phyloP scores from a whole-genome alignment of 2,797 vertebrate species.

The Pangasius krempfi region DNA sequence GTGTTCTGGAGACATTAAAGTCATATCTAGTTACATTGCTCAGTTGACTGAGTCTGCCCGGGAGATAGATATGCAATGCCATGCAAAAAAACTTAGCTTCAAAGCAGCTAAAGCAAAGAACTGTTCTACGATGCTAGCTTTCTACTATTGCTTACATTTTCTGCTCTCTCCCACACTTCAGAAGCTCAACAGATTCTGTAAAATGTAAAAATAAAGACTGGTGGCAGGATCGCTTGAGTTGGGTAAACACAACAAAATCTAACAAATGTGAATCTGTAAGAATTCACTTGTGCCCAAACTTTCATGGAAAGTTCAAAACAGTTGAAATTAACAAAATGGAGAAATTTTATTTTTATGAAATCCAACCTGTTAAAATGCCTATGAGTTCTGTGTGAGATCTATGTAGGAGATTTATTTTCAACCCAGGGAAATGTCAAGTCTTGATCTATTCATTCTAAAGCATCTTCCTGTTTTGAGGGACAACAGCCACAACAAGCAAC shows the following conservation, averaged over 20 bases:
- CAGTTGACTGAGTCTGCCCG: neutral
- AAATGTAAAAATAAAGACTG: constrained; percentile 39
- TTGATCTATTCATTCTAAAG: neutral
- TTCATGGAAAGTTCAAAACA: neutral
- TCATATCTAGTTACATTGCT: neutral
- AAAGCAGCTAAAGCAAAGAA: neutral
- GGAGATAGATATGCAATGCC: neutral
- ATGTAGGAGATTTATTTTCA: neutral
- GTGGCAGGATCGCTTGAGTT: neutral
- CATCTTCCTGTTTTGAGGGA: neutral
- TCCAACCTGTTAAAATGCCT: neutral
- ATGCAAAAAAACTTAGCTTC: neutral
- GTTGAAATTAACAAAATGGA: neutral
- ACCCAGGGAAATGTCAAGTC: neutral
- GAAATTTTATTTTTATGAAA: neutral
- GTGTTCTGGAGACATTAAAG: neutral
- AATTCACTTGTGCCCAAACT: neutral
- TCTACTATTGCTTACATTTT: constrained; percentile 23
- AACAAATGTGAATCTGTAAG: neutral
- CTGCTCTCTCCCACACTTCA: neutral
- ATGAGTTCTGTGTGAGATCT: neutral
- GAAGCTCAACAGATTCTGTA: neutral
- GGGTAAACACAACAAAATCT: neutral
- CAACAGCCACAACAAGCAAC: neutral
- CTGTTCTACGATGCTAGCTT: neutral